Conservation (phyloP, 2,888 invertebrate species). For the Parnassius glacialis region DNA sequence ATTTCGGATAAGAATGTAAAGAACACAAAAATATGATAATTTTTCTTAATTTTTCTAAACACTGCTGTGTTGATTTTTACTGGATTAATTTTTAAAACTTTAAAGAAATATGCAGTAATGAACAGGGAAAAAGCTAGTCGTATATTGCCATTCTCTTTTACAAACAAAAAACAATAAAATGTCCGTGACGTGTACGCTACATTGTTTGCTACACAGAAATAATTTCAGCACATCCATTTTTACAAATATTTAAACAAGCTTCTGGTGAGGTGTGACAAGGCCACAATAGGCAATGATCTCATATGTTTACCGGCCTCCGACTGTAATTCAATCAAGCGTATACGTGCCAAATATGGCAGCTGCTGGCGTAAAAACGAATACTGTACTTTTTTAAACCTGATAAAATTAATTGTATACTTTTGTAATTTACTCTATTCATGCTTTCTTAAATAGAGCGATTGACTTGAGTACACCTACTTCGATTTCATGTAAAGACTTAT, state of each 20-base stretch:
- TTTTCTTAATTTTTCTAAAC: too few relatives aligned
- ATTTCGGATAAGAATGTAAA: too few relatives aligned
- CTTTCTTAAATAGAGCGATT: not conserved
- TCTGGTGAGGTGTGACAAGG: constrained; percentile 59
- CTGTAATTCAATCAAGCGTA: constrained; percentile 51
- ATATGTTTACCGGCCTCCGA: constrained; percentile 22
- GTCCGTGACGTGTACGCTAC: constrained; percentile 12
- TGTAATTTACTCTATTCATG: not conserved
- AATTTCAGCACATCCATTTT: constrained; percentile 7
- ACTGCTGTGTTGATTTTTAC: too few relatives aligned
- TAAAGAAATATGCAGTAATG: too few relatives aligned
- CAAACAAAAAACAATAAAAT: not conserved
- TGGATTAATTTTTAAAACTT: too few relatives aligned
- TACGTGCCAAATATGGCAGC: constrained; percentile 7
- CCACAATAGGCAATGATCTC: constrained; percentile 39
- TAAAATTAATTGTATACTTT: not conserved
- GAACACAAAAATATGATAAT: too few relatives aligned
- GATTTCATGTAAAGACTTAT: not conserved
- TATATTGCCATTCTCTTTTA: too few relatives aligned
- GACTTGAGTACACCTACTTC: not conserved
- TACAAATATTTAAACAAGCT: constrained; percentile 8
- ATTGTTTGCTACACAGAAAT: constrained; percentile 4
- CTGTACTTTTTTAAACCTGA: not conserved
- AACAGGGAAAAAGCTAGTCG: too few relatives aligned
- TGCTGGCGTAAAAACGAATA: not conserved